These are phyloP conservation scores for Amblyornis subalaris DNA, from an alignment of 2,113 vertebrate genomes.

Conservation along the genomic window DNA sequence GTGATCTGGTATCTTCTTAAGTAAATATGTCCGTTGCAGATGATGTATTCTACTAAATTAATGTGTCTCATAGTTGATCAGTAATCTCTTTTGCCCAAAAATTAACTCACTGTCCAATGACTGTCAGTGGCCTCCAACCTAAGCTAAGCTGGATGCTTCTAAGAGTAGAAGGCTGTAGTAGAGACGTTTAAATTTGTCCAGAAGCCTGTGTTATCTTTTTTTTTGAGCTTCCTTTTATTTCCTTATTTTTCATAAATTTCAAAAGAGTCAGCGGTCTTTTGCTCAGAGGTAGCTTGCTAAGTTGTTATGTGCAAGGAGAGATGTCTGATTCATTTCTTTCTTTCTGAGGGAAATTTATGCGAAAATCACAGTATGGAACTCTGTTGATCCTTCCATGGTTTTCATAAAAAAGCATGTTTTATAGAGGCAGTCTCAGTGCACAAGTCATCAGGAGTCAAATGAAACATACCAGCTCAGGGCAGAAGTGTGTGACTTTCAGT, in stretches of 20 bases:
- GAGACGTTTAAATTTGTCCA: not conserved
- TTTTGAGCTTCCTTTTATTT: not conserved
- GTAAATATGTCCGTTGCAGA: not conserved
- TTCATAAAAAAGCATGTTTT: not conserved
- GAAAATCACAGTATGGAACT: not conserved
- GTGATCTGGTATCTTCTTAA: not conserved
- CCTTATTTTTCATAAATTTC: not conserved
- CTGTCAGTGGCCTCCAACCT: not conserved
- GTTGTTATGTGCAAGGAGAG: not conserved
- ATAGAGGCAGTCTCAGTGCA: not conserved
- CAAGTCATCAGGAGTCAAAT: not conserved
- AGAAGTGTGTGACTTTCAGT: not conserved
- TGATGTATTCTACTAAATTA: not conserved
- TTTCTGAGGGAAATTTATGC: not conserved
- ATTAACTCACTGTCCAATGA: not conserved
- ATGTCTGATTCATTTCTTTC: not conserved
- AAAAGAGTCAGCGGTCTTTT: not conserved
- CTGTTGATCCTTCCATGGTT: not conserved
- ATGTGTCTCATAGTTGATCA: not conserved
- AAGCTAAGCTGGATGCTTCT: not conserved
- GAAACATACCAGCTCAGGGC: rapidly evolving
- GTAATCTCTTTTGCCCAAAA: not conserved
- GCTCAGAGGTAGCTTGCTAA: not conserved
- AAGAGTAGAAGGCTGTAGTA: not conserved
- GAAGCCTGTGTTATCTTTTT: not conserved